Base-by-base conservation (phyloP, 2,113 vertebrate species). In the Nyctereutes procyonoides region DNA sequence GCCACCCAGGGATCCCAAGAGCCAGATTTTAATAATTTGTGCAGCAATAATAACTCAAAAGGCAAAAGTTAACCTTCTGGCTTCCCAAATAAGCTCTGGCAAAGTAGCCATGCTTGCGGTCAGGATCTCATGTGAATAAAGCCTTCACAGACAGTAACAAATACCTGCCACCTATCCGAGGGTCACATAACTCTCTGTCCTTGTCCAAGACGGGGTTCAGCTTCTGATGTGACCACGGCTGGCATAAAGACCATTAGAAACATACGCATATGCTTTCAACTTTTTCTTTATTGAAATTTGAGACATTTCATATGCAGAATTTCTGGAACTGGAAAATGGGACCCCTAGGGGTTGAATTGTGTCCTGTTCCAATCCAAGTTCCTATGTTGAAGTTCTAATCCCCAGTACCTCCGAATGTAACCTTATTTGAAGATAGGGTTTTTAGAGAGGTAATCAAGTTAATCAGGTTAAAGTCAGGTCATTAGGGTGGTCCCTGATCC, bases 11-110 rank as follows among this genome's bases (percentile, higher is more conserved):
- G n/a, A n/a, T n/a, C n/a, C n/a, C n/a, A 35, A 62, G 38, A 84
- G 51, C 56, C 77, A 74, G 48, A 28, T 69, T 97, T 96, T 93
- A 87, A 96, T 90, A 35, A 94, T 84, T 60, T 88, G 43, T 91
- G 76, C 13, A 79, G 58, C 69, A 84, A 51, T 55, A 86, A 90
- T 56, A 96, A 80, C 81, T 69, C 58, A 55, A 67, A 51, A 93
- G 32, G 32, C 53, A 48, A 51, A 87, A 79, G 88, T 24, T 90
- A 55, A 48, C 8, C 55, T 84, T 90, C 76, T 74, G 81, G 55
- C n/a, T 30, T 87, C 10, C 77, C 53, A 43, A 10, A 35, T 5
- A 65, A 81, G 12, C 35, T 81, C 62, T 89, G 53, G 9, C 48
- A 26, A 83, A 83, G 67, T 9, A 73, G 26, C 55, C 22, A 2